Evolutionary conservation across 2,797 vertebrate genomes (phyloP).

Genomic region (Corythornis leucogaster): DNA sequence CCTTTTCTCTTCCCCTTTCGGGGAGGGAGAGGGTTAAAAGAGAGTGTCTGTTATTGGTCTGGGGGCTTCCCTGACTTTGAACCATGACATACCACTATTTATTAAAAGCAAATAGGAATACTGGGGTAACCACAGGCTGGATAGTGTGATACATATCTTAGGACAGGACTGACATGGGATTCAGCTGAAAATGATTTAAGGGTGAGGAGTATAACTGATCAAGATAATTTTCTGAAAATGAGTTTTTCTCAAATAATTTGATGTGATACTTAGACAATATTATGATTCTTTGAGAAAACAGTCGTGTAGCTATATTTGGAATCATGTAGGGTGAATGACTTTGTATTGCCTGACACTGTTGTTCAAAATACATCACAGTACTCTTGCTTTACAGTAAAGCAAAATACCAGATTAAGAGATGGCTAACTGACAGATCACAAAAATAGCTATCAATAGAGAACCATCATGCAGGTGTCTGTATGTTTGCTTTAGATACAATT

Average conservation of each 20-base stretch:
- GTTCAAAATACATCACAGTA: background rate
- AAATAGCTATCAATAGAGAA: background rate
- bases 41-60: too few species aligned
- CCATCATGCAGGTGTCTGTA: background rate
- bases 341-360: background rate
- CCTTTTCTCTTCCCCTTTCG: too few species aligned
- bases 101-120: background rate
- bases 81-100: background rate
- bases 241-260: background rate
- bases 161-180: background rate
- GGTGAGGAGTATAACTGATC: background rate
- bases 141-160: background rate
- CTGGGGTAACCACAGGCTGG: background rate
- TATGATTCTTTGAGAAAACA: background rate
- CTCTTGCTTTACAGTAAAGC: background rate
- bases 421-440: background rate
- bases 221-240: background rate
- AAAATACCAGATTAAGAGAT: background rate
- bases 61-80: too few species aligned
- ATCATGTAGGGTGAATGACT: background rate
- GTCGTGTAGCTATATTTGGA: background rate
- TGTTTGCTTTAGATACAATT: background rate
- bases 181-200: background rate
- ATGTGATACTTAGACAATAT: background rate
- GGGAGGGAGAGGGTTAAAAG: too few species aligned